phyloP scores from a whole-genome alignment of 2,797 vertebrate species.

The Arrhamphus sclerolepis region DNA sequence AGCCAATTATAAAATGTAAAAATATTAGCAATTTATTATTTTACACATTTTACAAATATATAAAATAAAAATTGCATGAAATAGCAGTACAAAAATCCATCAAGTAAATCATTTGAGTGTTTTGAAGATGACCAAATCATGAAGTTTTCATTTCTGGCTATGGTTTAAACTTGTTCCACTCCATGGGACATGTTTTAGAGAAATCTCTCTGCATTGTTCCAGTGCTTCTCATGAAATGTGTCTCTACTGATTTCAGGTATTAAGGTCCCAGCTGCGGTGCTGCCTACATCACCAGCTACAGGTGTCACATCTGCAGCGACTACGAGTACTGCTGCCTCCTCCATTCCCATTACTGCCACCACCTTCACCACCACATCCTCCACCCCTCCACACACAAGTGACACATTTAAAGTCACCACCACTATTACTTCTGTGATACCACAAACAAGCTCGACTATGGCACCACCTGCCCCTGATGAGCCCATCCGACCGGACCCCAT shows the following conservation, averaged over 20 bases:
- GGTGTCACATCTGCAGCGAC: conserved; percentile 54
- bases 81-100: no score
- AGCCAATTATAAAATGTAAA: no score
- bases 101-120: no score
- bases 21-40: no score
- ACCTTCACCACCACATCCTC: conserved; percentile 15
- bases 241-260: conserved; percentile 82
- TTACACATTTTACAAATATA: no score
- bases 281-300: conserved; percentile 51
- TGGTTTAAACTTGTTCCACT: no score
- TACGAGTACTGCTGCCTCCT: conserved; percentile 31
- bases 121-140: no score
- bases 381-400: conserved; percentile 7
- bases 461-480: conserved; percentile 18
- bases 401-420: conserved; percentile 25
- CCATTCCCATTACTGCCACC: conserved; percentile 27
- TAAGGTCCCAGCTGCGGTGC: conserved; percentile 71
- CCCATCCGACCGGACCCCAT: background rate
- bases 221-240: no score
- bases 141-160: no score
- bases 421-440: conserved; percentile 8
- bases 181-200: no score
- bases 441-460: conserved; percentile 20
- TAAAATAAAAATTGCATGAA: no score
- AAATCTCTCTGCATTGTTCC: no score